Evolutionary conservation across 2,888 invertebrate genomes (phyloP).

Genomic region (Palloptera scutellata): DNA sequence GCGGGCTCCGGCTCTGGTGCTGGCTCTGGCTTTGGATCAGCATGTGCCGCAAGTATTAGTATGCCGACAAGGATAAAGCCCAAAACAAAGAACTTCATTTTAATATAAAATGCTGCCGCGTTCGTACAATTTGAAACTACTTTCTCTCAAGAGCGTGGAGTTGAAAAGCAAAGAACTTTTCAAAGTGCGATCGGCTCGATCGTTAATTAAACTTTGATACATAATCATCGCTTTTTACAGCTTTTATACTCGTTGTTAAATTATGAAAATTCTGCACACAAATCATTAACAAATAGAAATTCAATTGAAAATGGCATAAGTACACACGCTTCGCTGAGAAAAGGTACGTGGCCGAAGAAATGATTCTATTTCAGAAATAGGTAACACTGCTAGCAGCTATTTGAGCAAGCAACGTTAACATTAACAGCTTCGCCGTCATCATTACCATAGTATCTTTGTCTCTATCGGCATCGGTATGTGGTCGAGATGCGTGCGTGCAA

Average conservation of each 20-base stretch:
- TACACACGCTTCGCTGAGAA: no score
- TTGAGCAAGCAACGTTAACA: conserved; percentile 6
- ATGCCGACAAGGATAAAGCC: conserved; percentile 40
- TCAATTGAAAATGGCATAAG: neutral
- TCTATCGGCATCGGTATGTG: neutral
- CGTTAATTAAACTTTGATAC: conserved; percentile 55
- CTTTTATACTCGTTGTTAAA: conserved; percentile 50
- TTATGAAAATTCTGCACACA: conserved; percentile 3
- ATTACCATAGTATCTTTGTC: neutral
- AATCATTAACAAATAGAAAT: neutral
- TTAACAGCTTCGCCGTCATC: neutral
- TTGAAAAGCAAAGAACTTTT: conserved; percentile 34
- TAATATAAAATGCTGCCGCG: neutral
- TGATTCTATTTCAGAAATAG: neutral
- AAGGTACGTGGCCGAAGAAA: no score
- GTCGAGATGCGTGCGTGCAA: neutral
- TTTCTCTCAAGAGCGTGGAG: conserved; percentile 12
- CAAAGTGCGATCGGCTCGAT: conserved; percentile 46
- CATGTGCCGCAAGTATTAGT: conserved; percentile 31
- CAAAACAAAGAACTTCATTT: conserved; percentile 38
- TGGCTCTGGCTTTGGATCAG: conserved; percentile 30
- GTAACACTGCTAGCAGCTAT: conserved; percentile 22
- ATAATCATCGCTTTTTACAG: conserved; percentile 38
- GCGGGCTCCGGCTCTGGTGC: conserved; percentile 26
- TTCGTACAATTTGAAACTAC: neutral